Percentiles rank a stretch among this genome's conserved stretches.
These are phyloP conservation scores for Calycopis cecrops DNA, from an alignment of 1,140 invertebrate genomes.

Conservation along the genomic window DNA sequence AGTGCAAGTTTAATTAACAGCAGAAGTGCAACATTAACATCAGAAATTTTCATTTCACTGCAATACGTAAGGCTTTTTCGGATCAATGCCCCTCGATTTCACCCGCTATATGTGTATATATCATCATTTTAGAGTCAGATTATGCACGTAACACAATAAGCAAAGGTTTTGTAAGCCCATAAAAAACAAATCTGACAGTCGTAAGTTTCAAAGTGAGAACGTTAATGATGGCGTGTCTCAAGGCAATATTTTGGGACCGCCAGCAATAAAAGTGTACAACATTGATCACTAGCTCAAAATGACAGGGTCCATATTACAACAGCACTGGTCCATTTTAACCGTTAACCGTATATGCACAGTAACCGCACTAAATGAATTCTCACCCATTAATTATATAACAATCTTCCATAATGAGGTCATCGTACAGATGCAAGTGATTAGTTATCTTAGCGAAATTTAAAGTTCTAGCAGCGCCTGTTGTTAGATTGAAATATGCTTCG, in stretches of 20 bases:
- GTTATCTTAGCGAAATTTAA: no score
- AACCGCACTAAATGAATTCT: background rate
- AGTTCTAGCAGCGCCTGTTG: no score
- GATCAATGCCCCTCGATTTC: no score
- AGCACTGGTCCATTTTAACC: background rate
- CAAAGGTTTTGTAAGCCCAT: conserved; percentile 15
- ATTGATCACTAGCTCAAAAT: conserved; percentile 4
- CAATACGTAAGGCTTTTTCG: no score
- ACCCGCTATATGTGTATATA: no score
- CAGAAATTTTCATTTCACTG: no score
- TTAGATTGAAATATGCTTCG: no score
- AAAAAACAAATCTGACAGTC: conserved; percentile 38
- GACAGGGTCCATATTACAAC: conserved; percentile 6
- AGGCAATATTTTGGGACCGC: conserved; percentile 22
- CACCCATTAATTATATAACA: background rate
- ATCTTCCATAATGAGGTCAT: background rate
- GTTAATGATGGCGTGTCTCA: conserved; percentile 28
- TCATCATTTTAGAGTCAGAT: background rate
- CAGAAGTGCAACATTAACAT: no score
- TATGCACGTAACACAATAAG: background rate
- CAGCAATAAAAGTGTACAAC: conserved; percentile 15
- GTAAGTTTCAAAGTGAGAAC: conserved; percentile 30
- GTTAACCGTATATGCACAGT: conserved; percentile 1
- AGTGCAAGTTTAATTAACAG: no score
- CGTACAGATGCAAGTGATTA: no score